Conservation (phyloP, 2,797 vertebrate genomes). For the Poeciliopsis presidionis region DNA sequence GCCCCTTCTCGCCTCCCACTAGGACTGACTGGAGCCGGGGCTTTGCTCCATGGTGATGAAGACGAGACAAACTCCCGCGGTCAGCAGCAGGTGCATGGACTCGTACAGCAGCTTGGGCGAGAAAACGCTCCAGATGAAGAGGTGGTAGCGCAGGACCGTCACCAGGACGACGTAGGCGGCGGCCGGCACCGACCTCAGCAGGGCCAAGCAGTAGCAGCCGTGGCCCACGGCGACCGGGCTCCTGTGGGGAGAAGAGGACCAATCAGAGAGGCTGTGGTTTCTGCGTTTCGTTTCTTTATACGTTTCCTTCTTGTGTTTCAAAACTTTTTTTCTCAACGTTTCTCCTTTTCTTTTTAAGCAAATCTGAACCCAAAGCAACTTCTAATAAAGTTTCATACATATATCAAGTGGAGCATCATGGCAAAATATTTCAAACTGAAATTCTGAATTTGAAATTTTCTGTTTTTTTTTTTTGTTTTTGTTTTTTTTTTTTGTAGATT, state of each 20-base stretch:
- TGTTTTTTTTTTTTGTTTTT: too few species aligned
- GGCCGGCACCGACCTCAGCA: constrained; percentile 87
- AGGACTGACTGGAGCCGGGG: constrained; percentile 49
- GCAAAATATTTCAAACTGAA: too few species aligned
- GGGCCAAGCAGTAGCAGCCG: constrained; percentile 90
- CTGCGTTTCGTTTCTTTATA: too few species aligned
- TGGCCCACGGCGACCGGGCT: constrained; percentile 83
- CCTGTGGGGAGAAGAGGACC: constrained; percentile 72
- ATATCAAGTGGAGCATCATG: too few species aligned
- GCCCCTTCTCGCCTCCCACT: background rate
- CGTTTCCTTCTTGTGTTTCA: too few species aligned
- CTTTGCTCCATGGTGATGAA: constrained; percentile 89
- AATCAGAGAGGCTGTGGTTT: constrained; percentile 26
- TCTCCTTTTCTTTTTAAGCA: too few species aligned
- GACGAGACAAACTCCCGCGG: constrained; percentile 83
- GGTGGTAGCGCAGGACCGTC: constrained; percentile 90
- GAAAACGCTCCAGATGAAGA: constrained; percentile 99
- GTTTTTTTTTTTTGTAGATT: too few species aligned
- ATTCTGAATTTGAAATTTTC: too few species aligned
- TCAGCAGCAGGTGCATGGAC: constrained; percentile 87
- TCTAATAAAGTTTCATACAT: too few species aligned
- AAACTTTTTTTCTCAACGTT: too few species aligned
- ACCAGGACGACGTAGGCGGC: constrained; percentile 88
- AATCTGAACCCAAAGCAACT: too few species aligned
- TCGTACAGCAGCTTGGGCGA: constrained; percentile 96